Conservation (phyloP, 2,113 vertebrate genomes). For the sheep (Ovis aries) region ARS-UI_Ramb_v3.0 NC_056054.1:158588001-158588500, state of each 20-base stretch:
- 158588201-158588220: background rate
- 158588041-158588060: background rate
- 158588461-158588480: background rate
- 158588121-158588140: background rate
- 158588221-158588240: background rate
- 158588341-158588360: constrained; percentile 3
- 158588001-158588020: background rate
- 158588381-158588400: background rate
- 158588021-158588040: background rate
- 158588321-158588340: background rate
- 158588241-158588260: background rate
- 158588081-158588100: background rate
- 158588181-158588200: background rate
- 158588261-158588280: background rate
- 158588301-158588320: background rate
- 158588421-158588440: background rate
- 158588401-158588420: background rate
- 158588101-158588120: background rate
- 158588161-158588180: background rate
- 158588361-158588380: background rate
- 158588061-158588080: background rate
- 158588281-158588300: background rate
- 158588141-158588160: background rate
- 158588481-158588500: background rate
- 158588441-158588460: background rate